phyloP scores from a whole-genome alignment of 2,888 invertebrate genomes.

The Ptilodon capucinus region DNA sequence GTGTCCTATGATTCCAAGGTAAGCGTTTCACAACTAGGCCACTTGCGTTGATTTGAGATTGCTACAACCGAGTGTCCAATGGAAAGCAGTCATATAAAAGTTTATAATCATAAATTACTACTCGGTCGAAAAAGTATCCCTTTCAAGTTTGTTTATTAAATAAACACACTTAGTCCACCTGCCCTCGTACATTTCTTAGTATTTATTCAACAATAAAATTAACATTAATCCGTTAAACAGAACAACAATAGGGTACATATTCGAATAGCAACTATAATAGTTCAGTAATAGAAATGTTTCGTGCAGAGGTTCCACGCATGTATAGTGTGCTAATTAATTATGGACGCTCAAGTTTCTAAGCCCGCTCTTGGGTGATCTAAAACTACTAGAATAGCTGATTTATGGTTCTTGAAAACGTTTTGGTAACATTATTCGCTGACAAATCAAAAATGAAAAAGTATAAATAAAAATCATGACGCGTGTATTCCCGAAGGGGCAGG shows the following conservation, averaged over 20 bases:
- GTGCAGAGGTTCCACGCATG: constrained; percentile 19
- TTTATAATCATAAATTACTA: constrained; percentile 1
- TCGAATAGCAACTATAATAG: constrained; percentile 5
- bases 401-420: neutral
- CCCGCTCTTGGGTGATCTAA: neutral
- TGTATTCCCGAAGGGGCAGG: too few relatives aligned
- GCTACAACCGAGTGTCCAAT: too few relatives aligned
- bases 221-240: constrained; percentile 19
- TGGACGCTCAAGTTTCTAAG: constrained; percentile 13
- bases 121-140: neutral
- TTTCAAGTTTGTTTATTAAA: neutral
- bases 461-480: too few relatives aligned
- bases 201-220: constrained; percentile 15
- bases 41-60: too few relatives aligned
- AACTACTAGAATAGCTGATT: neutral
- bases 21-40: too few relatives aligned
- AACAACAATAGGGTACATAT: constrained; percentile 6
- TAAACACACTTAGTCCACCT: neutral
- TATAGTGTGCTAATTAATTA: constrained; percentile 25
- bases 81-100: neutral
- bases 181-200: neutral
- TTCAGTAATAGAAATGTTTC: constrained; percentile 10
- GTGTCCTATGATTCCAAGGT: too few relatives aligned
- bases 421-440: too few relatives aligned
- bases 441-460: too few relatives aligned